These are phyloP conservation scores for Callyntrura sp. DNA, from an alignment of 2,888 invertebrate genomes.

Conservation along the genomic window DNA sequence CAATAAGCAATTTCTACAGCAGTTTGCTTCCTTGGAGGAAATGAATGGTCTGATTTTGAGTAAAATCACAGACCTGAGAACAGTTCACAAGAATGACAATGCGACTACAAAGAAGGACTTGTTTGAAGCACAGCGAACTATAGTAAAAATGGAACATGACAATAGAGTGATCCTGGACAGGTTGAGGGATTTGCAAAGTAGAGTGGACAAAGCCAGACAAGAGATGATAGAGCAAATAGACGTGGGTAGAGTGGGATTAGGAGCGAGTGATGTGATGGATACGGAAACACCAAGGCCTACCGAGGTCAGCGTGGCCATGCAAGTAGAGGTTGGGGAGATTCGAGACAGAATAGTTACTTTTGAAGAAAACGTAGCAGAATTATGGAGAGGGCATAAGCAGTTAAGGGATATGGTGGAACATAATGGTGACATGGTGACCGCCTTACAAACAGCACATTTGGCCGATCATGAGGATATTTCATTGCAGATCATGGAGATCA, in stretches of 20 bases:
- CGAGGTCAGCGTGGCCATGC: conserved; percentile 54
- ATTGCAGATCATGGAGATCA: conserved; percentile 77
- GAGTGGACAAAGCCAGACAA: conserved; percentile 56
- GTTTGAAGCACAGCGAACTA: conserved; percentile 44
- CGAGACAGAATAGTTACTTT: conserved; percentile 75
- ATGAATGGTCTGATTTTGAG: conserved; percentile 74
- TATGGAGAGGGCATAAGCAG: conserved; percentile 79
- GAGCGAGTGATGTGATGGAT: conserved; percentile 29
- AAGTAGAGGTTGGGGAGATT: conserved; percentile 71
- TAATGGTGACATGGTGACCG: conserved; percentile 77
- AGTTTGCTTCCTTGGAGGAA: conserved; percentile 72
- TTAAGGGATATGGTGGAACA: conserved; percentile 74
- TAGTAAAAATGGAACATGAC: conserved; percentile 66
- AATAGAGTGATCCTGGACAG: conserved; percentile 58
- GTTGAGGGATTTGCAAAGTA: conserved; percentile 62
- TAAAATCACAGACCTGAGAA: conserved; percentile 75
- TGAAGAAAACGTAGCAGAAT: conserved; percentile 78
- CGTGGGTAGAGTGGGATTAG: conserved; percentile 58
- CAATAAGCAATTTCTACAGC: conserved; percentile 66
- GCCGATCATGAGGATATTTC: conserved; percentile 73
- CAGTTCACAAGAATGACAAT: conserved; percentile 74
- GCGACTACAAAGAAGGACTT: conserved; percentile 71
- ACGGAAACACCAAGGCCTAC: conserved; percentile 51
- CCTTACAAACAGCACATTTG: conserved; percentile 76
- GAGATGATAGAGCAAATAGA: conserved; percentile 57